Percentiles rank a stretch among this genome's conserved stretches.
These are phyloP conservation scores for Chiloscyllium punctatum DNA, from an alignment of 2,797 vertebrate species.

Conservation along the genomic window DNA sequence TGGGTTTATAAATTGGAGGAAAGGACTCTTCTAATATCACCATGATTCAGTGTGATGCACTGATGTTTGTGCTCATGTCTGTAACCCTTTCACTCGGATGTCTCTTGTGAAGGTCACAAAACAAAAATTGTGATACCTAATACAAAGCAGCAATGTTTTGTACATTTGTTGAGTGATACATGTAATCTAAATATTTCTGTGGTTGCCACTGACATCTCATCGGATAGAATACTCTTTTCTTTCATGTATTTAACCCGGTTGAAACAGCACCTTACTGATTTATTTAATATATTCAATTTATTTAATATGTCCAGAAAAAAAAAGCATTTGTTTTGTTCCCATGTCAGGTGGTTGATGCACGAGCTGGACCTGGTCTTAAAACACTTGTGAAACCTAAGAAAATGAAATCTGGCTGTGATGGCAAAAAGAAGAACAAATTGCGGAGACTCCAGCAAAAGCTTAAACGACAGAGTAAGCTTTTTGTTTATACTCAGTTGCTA, in stretches of 20 bases:
- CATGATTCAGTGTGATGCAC: background rate
- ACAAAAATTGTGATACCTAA: background rate
- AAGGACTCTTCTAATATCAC: background rate
- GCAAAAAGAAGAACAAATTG: slow-evolving; percentile 66
- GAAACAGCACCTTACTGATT: background rate
- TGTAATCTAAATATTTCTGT: background rate
- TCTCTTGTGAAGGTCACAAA: background rate
- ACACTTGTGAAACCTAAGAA: slow-evolving; percentile 69
- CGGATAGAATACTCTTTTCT: no score
- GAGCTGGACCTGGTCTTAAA: slow-evolving; percentile 73
- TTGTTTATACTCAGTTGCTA: background rate
- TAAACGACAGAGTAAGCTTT: slow-evolving; percentile 66
- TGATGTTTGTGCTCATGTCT: background rate
- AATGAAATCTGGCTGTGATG: slow-evolving; percentile 63
- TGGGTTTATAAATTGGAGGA: background rate
- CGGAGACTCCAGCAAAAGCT: slow-evolving; percentile 64
- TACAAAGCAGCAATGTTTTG: background rate
- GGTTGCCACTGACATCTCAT: no score
- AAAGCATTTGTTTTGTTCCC: background rate
- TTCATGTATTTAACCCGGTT: background rate
- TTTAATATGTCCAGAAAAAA: slow-evolving; percentile 6
- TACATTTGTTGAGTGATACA: background rate
- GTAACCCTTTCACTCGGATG: background rate
- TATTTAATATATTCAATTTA: background rate
- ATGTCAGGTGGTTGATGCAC: slow-evolving; percentile 69